Conservation (phyloP, 2,888 invertebrate genomes). For the Tanypteryx hageni region DNA sequence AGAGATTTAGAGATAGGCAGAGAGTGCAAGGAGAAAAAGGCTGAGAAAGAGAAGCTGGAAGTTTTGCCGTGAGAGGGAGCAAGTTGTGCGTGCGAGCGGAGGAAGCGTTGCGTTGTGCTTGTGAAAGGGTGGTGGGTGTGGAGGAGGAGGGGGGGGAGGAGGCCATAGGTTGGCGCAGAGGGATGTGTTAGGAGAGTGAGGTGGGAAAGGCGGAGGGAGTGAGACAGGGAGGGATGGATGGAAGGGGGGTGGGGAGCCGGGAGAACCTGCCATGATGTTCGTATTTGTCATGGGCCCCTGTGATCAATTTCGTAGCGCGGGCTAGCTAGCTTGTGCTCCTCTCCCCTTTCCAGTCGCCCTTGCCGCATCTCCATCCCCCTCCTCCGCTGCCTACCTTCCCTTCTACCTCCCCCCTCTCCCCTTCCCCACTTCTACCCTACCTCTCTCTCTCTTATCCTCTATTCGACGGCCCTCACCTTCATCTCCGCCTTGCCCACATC, state of each 20-base stretch:
- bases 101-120: not conserved
- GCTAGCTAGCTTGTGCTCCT: constrained; percentile 71
- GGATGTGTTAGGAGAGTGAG: constrained; percentile 68
- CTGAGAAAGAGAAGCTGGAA: constrained; percentile 69
- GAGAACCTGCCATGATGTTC: constrained; percentile 69
- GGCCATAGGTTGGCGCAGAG: constrained; percentile 74
- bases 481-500: not conserved
- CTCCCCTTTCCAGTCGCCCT: constrained; percentile 63
- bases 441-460: constrained; percentile 67
- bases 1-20: constrained; percentile 72
- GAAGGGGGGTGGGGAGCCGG: constrained; percentile 69
- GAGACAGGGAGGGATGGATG: constrained; percentile 65
- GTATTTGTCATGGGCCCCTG: constrained; percentile 75
- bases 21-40: constrained; percentile 67
- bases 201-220: constrained; percentile 53
- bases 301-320: constrained; percentile 75
- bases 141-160: constrained; percentile 69
- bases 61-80: constrained; percentile 67
- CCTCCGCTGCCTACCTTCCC: no score
- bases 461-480: constrained; percentile 67
- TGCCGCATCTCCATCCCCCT: constrained; percentile 11
- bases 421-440: constrained; percentile 68
- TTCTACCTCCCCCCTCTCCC: constrained; percentile 9
- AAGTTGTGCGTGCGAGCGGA: constrained; percentile 52
- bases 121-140: constrained; percentile 66